Evolutionary conservation across 2,797 vertebrate genomes (phyloP), one percentile per base, ranked within the genome.

Genomic region (Parauchenoglanis ngamensis): DNA sequence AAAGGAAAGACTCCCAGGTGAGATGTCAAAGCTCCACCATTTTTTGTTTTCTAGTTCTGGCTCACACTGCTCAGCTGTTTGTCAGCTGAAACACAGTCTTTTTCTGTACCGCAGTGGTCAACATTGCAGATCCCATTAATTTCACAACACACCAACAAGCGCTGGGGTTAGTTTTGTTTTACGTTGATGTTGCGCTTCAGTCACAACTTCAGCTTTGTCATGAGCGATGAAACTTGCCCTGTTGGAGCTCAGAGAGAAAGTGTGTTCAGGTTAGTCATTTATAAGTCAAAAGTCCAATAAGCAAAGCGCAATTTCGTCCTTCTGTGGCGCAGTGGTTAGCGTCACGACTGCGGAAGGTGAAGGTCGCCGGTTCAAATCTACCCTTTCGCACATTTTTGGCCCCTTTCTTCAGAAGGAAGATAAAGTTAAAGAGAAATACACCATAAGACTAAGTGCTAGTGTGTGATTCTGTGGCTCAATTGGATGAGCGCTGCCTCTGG

Each of bases 301-400:
- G 46, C 73, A 76, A 31, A 31, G 31, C 31, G 1, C 31, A 25
- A 0, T 0, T 0, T 0, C 0, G 3, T n/a, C 23, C 1, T 8
- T 5, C 2, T 1, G 1, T 75, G 11, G 5, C 25, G 1, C 15
- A 31, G 4, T 67, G 65, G 65, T 67, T 23, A 73, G 3, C 4
- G 1, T 11, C 35, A 25, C 3, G 1, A 44, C 0, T 5, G 44
- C 7, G 35, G 4, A 5, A 6, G 13, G 1, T n/a, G 12, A 2
- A 15, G 21, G 12, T 76, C 13, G 0, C 73, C 5, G 46, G 73
- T 49, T 76, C 6, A 0, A 77, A 17, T 19, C n/a, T 12, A 1
- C 2, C 1, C 3, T 31, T 78, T 78, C 31, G 1, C 2, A 21
- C n/a, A 0, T 52, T 31, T 31, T 31, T 31, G 1, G 31, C 31